Percentiles rank a stretch among this genome's conserved stretches.
Evolutionary conservation across 2,888 invertebrate species (phyloP).

Genomic region (Portevinia maculata): DNA sequence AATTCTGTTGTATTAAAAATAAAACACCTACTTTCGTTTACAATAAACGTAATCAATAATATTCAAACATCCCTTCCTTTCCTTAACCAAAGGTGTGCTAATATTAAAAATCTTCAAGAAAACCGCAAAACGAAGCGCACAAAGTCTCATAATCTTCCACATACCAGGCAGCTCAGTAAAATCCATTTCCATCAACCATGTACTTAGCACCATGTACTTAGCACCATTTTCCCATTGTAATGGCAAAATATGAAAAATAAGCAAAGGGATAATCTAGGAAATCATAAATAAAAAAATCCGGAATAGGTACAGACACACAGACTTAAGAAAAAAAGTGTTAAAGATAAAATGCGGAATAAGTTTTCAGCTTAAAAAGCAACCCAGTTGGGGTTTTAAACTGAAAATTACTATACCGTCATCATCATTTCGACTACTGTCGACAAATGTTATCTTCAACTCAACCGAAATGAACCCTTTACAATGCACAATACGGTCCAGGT

Average conservation of each 20-base stretch:
- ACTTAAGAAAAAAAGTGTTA: conserved; percentile 12
- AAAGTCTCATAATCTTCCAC: conserved; percentile 14
- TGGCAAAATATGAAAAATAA: conserved; percentile 44
- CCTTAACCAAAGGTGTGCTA: neutral
- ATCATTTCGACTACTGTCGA: conserved; percentile 42
- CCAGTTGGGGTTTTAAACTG: conserved; percentile 12
- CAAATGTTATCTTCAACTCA: conserved; percentile 40
- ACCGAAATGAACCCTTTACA: conserved; percentile 29
- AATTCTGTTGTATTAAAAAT: too few species aligned
- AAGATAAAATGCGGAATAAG: conserved; percentile 40
- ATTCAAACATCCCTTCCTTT: too few species aligned
- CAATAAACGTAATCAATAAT: neutral
- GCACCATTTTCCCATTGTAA: conserved; percentile 3
- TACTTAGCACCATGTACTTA: neutral
- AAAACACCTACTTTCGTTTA: neutral
- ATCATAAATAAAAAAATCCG: conserved; percentile 1
- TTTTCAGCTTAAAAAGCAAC: neutral
- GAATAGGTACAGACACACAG: neutral
- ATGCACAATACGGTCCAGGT: conserved; percentile 53
- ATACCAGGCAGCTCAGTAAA: neutral
- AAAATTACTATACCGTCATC: conserved; percentile 22
- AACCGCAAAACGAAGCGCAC: conserved; percentile 1
- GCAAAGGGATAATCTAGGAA: conserved; percentile 26
- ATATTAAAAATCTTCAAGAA: conserved; percentile 20
- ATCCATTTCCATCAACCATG: conserved; percentile 1